Evolutionary conservation across 2,113 vertebrate genomes (phyloP).

Genomic region (Arizona elegans): DNA sequence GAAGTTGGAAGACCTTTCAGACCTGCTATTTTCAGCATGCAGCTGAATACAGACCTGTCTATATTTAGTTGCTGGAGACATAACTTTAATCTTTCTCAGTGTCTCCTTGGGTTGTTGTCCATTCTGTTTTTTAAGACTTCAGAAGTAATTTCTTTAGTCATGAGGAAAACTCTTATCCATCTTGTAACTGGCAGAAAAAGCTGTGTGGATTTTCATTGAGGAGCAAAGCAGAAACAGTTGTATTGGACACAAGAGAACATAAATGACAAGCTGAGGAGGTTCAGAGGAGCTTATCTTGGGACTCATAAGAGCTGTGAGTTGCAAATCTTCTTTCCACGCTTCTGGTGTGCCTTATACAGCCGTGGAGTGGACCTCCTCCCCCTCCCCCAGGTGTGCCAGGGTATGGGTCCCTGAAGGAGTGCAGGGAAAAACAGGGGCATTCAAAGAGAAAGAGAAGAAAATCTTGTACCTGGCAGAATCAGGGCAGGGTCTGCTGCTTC

Average conservation of each 20-base stretch:
- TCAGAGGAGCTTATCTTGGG: background rate
- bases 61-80: background rate
- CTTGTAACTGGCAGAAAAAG: background rate
- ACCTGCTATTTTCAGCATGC: conserved; percentile 11
- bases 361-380: background rate
- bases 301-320: background rate
- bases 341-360: background rate
- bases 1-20: background rate
- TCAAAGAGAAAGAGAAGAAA: background rate
- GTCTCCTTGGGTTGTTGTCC: background rate
- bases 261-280: background rate
- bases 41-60: background rate
- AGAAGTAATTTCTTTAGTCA: too few species aligned
- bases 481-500: background rate
- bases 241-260: background rate
- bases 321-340: background rate
- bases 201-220: background rate
- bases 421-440: background rate
- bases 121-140: background rate
- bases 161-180: background rate
- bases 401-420: background rate
- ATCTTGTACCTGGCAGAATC: background rate
- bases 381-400: background rate
- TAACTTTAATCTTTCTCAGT: background rate
- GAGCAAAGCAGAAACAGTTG: background rate